A percentile compares a stretch with the other conserved stretches of the same genome.
phyloP scores from a whole-genome alignment of 2,888 invertebrate genomes.

The Sussaba pulchella region DNA sequence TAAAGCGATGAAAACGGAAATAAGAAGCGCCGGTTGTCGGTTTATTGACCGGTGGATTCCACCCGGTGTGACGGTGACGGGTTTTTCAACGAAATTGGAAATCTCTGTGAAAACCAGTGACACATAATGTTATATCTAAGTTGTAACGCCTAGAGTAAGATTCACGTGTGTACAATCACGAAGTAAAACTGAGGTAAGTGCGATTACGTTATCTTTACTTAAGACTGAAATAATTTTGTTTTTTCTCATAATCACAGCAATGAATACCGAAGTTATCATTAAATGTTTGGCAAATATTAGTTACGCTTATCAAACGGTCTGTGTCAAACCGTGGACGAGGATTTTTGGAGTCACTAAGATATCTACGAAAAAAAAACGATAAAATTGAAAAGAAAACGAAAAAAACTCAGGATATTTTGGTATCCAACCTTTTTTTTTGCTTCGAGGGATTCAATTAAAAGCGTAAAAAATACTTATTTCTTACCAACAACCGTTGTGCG shows the following conservation, averaged over 20 bases:
- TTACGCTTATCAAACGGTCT: slow-evolving; percentile 26
- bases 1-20: too few relatives aligned
- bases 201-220: slow-evolving; percentile 45
- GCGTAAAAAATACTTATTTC: background rate
- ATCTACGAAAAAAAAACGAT: background rate
- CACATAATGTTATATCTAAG: slow-evolving; percentile 21
- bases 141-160: slow-evolving; percentile 25
- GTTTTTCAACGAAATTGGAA: slow-evolving; percentile 1
- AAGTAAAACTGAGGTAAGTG: slow-evolving; percentile 57
- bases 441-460: background rate
- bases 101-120: slow-evolving; percentile 11
- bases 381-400: background rate
- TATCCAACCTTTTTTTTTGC: background rate
- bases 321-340: slow-evolving; percentile 35
- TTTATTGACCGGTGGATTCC: too few relatives aligned
- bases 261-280: slow-evolving; percentile 52
- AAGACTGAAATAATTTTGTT: slow-evolving; percentile 52
- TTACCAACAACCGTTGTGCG: background rate
- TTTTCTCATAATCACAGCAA: slow-evolving; percentile 59
- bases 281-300: slow-evolving; percentile 55
- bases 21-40: too few relatives aligned
- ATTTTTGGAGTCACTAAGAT: background rate
- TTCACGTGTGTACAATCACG: slow-evolving; percentile 31
- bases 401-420: background rate
- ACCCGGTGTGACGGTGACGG: too few relatives aligned